phyloP scores from a whole-genome alignment of 2,113 vertebrate genomes.

The Malaclemys terrapin region DNA sequence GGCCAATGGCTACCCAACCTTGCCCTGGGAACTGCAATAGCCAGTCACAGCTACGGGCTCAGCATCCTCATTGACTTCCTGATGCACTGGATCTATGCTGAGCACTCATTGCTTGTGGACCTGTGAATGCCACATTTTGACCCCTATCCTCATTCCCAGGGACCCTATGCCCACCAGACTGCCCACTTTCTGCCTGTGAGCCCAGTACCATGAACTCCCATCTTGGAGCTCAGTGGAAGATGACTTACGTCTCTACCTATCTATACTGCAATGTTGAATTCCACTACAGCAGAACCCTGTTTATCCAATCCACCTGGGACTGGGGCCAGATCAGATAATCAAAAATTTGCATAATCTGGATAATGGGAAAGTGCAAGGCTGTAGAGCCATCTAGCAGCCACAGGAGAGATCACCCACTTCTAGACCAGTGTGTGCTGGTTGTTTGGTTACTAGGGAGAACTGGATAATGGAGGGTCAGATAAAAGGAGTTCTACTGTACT shows the following conservation, averaged over 20 bases:
- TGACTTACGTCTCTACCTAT: not conserved
- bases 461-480: not conserved
- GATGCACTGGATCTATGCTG: not conserved
- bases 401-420: not conserved
- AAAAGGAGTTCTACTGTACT: not conserved
- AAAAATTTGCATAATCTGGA: not conserved
- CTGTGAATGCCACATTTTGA: too few species aligned
- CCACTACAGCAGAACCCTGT: not conserved
- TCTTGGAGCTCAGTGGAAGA: not conserved
- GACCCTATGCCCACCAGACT: too few species aligned
- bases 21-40: not conserved
- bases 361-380: too few species aligned
- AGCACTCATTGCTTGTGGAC: not conserved
- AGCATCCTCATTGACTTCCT: not conserved
- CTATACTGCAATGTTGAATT: not conserved
- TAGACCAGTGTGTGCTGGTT: not conserved
- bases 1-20: not conserved
- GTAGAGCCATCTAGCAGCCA: not conserved
- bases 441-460: not conserved
- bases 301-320: not conserved
- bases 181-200: not conserved
- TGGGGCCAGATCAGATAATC: not conserved
- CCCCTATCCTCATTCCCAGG: not conserved
- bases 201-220: not conserved
- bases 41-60: not conserved